Evolutionary conservation across 2,797 vertebrate species (phyloP).

Genomic region (Margarornis squamiger): DNA sequence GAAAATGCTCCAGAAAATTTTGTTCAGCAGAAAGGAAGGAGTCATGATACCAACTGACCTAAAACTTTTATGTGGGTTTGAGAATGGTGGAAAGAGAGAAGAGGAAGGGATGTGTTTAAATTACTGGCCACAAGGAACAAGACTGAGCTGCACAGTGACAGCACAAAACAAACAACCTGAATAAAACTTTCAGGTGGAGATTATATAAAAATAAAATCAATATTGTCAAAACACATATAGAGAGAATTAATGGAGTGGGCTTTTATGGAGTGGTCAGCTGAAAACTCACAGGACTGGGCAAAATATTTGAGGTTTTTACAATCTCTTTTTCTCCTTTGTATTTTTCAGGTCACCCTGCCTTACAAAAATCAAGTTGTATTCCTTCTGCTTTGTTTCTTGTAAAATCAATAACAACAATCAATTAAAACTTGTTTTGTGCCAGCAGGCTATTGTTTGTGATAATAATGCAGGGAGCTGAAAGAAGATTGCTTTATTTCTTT

Average conservation of each 20-base stretch:
- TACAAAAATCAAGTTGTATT: constrained; percentile 35
- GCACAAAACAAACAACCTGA: not conserved
- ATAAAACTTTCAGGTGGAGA: not conserved
- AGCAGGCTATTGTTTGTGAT: constrained; percentile 28
- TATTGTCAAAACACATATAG: constrained; percentile 26
- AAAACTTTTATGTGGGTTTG: not conserved
- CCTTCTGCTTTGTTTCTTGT: constrained; percentile 49
- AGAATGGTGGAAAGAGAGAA: not conserved
- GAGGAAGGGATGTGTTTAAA: not conserved
- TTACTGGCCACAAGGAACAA: not conserved
- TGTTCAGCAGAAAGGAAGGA: not conserved
- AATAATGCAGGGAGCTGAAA: not conserved
- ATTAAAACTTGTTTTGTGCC: constrained; percentile 31
- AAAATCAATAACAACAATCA: constrained; percentile 48
- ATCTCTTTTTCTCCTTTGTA: constrained; percentile 9
- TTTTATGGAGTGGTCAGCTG: not conserved
- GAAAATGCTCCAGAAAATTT: not conserved
- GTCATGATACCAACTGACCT: not conserved
- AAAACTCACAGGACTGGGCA: not conserved
- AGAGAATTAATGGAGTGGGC: not conserved
- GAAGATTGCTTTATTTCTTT: constrained; percentile 6
- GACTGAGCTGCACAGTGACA: not conserved
- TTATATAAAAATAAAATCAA: constrained; percentile 32
- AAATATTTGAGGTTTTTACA: not conserved
- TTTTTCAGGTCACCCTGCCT: constrained; percentile 51